Base-by-base conservation (phyloP, 2,888 invertebrate genomes). In the Strigamia maritima region DNA sequence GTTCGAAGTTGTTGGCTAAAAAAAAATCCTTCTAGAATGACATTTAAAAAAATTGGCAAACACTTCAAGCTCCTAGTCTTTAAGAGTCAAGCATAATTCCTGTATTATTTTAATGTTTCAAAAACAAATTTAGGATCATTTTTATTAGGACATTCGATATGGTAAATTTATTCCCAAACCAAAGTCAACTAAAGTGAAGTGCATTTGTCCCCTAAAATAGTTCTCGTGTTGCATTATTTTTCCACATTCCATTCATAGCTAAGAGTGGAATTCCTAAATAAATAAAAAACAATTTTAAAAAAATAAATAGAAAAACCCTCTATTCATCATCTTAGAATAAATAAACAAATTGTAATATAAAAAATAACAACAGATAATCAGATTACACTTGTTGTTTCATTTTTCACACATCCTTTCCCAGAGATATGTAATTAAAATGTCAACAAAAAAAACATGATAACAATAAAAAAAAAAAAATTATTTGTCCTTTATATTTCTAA, bases 161-260 rank as follows among this genome's bases (percentile, higher is more conserved):
- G 14, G 16, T 70, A 7, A 70, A 70, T 28, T 70, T 70, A 70
- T 70, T 70, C n/a, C n/a, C 54, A n/a, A 54, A n/a, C 3, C 49
- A 49, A 16, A 49, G 49, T 49, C 49, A 49, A 65, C 65, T 26
- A 26, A 65, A 65, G 65, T 65, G 4, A 65, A 19, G 24, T 65
- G 24, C 24, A 24, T 65, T 65, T 65, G 26, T 65, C 65, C 24
- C 65, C 49, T 49, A 49, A 49, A 49, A 49, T 49, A 49, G 49
- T 49, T 49, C n/a, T 49, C 19, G 19, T 49, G 49, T 26, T 65
- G 19, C 60, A 60, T 10, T 65, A 26, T 24, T 65, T 65, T 65
- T 65, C 65, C 65, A 65, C 65, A 65, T 65, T 65, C 65, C 65
- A 65, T 28, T 24, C 26, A 65, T 65, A 65, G 65, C 26, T 26